Base-by-base conservation (phyloP, 2,888 invertebrate species). In the Operophtera brumata region DNA sequence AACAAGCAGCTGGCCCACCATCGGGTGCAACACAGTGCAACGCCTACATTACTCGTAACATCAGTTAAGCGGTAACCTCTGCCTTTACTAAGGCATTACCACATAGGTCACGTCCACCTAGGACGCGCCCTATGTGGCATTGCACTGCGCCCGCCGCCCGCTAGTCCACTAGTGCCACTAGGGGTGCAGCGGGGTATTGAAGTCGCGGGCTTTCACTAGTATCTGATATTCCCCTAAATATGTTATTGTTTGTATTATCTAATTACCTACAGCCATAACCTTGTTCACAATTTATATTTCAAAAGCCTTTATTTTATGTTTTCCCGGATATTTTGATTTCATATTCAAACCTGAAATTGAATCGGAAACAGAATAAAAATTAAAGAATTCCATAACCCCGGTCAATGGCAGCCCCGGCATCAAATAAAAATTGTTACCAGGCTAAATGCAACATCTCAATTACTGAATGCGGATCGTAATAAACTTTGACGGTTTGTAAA, bases 391-490 rank as follows among this genome's bases (percentile, higher is more conserved):
- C 69, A 59, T 67, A 57, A 48, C 63, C 59, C 48, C 69, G 75
- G 71, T 67, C 72, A 71, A 66, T 70, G 76, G 70, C 68, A 72
- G 73, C 68, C 70, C 63, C 65, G 67, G 69, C 72, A 67, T 71
- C 74, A 73, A 71, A 78, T 75, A 73, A 79, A 78, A 73, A 57
- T 73, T 70, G 70, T 59, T 65, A 60, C 66, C 70, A 68, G 69
- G 59, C 66, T 69, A 66, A 67, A 68, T 37, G 69, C 56, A 55
- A 77, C 73, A 77, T 65, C 75, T 79, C 73, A 75, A 79, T 79
- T 73, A 73, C 47, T 28, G 26, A 12, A 12, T 59, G 58, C 55
- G 59, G 50, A 57, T 48, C 47, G 61, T 70, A 67, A 39, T 53
- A 42, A 64, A 59, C 68, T 62, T 56, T 64, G 59, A 30, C 0